Evolutionary conservation across 2,888 invertebrate genomes (phyloP), one percentile per base, ranked within the genome.

Genomic region (Balanococcus diminutus): DNA sequence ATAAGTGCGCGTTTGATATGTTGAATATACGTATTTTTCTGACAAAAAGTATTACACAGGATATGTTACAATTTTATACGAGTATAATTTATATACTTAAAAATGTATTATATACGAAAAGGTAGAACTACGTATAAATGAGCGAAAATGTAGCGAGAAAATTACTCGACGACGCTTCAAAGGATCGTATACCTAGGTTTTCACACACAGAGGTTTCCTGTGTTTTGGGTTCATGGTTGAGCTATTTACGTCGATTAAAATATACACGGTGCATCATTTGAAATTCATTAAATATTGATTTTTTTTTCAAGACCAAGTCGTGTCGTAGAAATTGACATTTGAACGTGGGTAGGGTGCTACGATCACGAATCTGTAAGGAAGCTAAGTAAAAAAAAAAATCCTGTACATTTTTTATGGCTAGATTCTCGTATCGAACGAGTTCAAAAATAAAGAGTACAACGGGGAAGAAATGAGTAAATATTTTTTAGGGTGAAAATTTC

Each of bases 1-100:
- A 79, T 79, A 36, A 36, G 75, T 79, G 75, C 75, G 5, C 36
- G 36, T 22, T n/a, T 79, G 75, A 79, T 79, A 79, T 79, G 75
- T 79, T 36, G 19, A 79, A 32, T 36, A 79, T 79, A 79, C 75
- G 32, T 79, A 79, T 36, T 36, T 36, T n/a, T 75, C 19, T 32
- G 75, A 36, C 36, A 67, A 9, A 67, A 6, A 28, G 31, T 79
- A 79, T 79, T 56, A 22, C n/a, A 19, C 28, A 79, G 19, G 75
- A 79, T 79, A 79, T 79, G 75, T 79, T 79, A 79, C 36, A 79
- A 28, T 16, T 72, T 28, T 31, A 31, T 31, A 79, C 22, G n/a
- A 79, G 8, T 28, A 61, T 67, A 67, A 9, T 22, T 25, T 25
- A 25, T 25, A 9, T 25, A 25, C 16, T 67, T 31, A 36, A 1